Evolutionary conservation across 2,113 vertebrate species (phyloP), one percentile per base, ranked within the genome.

Genomic region (Eulemur macaco): DNA sequence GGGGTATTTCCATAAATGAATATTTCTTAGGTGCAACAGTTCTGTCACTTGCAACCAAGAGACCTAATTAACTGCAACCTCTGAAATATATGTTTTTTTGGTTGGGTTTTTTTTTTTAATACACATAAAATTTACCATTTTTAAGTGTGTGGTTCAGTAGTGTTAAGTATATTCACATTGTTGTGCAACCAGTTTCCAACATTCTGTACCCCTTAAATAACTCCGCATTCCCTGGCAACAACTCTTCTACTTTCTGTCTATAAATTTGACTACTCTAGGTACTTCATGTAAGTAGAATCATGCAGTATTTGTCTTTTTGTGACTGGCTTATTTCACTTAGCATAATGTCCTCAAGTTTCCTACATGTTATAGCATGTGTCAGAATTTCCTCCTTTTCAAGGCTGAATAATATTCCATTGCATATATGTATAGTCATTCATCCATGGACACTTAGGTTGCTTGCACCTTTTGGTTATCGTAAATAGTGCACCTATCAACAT

Each of bases 251-350:
- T 68, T 82, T 91, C 58, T 87, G 10, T 63, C 25, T 91, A 31
- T 89, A 63, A 94, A 95, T 92, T 81, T 77, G 15, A 68, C 39
- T 89, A 29, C 54, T 85, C 5, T 93, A 42, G 21, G 58, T 94
- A 82, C 21, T 52, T 73, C 42, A 64, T 20, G 66, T 88, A 66
- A 39, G 1, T 96, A 25, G 47, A 96, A 95, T 83, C 77, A 95
- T 84, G 15, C 29, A 86, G n/a, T 81, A 81, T 50, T 89, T 90
- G 31, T 95, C 80, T 88, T 76, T 96, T 58, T 89, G 86, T 82
- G 56, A 78, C 42, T 91, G n/a, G 45, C 52, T 88, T 92, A 84
- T 80, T 96, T 96, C 39, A 76, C 23, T 91, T 93, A 85, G 31
- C 18, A 31, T 66, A 80, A 69, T 85, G 83, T 94, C 9, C 20